Base-by-base conservation (phyloP, 2,888 invertebrate species). In the Leistus spinibarbis region DNA sequence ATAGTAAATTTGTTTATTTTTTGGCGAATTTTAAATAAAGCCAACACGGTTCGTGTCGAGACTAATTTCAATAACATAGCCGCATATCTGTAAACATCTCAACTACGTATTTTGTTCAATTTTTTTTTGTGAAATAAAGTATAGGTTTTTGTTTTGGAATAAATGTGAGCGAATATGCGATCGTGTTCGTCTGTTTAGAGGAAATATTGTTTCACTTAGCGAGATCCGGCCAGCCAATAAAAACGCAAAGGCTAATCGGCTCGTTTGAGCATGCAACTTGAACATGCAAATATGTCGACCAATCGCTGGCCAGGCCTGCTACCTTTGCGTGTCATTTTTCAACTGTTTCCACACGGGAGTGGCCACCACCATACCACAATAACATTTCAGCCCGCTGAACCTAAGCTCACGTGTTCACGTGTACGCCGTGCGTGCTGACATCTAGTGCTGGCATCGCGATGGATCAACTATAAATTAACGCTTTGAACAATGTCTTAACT, bases 151-250 rank as follows among this genome's bases (percentile, higher is more conserved):
- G n/a, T n/a, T n/a, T n/a, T n/a, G n/a, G n/a, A n/a, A n/a, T 40
- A 40, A 40, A 40, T 40, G 40, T 1, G 7, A 40, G 13, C 40
- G 40, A 40, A 40, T 40, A 40, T 40, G 40, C 40, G n/a, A n/a
- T 40, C 40, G 40, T 60, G 60, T 60, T 17, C 60, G 54, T 69
- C 27, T 64, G 71, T 74, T 74, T 74, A 75, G 13, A 40, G 69
- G 75, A 75, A 75, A 75, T 75, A 75, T 68, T 62, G 75, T 75
- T 75, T 75, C 69, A 75, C 75, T 75, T 75, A 75, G 56, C 64
- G 54, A 63, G 68, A 75, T 68, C 69, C 63, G 54, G 72, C 16
- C 17, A 54, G 56, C 75, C 68, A 75, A 74, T 75, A 75, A 75
- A 75, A 75, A 75, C 75, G 54, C 69, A 10, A 69, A 63, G 16